A percentile compares a stretch with the other conserved stretches of the same genome.
Conservation (phyloP, 2,113 vertebrate species). For the Aptenodytes forsteri region DNA sequence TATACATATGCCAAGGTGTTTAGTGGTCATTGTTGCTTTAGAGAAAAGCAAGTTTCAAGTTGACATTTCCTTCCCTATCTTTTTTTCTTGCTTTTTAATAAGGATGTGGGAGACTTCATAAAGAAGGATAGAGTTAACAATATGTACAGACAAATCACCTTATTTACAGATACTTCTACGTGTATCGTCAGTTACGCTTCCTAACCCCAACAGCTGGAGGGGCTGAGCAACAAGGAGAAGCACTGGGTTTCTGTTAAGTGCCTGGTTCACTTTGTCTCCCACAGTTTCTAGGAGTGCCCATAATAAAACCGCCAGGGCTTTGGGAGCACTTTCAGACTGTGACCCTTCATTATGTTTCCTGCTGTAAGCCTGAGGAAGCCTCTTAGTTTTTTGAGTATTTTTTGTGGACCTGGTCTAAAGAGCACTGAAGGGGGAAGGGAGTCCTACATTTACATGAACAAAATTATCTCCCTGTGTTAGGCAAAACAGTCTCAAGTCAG, state of each 20-base stretch:
- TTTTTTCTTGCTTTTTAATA: accelerated
- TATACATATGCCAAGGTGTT: background rate
- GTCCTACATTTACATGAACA: accelerated
- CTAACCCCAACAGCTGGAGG: too few relatives aligned
- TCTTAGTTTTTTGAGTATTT: accelerated
- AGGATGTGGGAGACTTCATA: background rate
- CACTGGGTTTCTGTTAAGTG: accelerated
- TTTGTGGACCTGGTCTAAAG: background rate
- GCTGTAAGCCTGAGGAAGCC: background rate
- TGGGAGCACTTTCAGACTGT: background rate
- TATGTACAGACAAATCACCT: accelerated
- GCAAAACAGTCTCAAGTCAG: background rate
- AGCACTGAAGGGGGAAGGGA: background rate
- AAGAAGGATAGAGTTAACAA: background rate
- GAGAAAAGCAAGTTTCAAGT: background rate
- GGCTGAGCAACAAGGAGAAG: background rate
- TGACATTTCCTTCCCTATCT: background rate
- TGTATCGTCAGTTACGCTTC: accelerated
- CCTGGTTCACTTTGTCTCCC: background rate
- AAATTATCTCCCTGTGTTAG: background rate
- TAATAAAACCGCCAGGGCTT: background rate
- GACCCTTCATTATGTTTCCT: background rate
- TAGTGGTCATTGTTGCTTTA: background rate
- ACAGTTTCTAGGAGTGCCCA: too few relatives aligned
- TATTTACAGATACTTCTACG: background rate